phyloP scores from a whole-genome alignment of 2,888 invertebrate genomes.

The Monoplex corrugatus region DNA sequence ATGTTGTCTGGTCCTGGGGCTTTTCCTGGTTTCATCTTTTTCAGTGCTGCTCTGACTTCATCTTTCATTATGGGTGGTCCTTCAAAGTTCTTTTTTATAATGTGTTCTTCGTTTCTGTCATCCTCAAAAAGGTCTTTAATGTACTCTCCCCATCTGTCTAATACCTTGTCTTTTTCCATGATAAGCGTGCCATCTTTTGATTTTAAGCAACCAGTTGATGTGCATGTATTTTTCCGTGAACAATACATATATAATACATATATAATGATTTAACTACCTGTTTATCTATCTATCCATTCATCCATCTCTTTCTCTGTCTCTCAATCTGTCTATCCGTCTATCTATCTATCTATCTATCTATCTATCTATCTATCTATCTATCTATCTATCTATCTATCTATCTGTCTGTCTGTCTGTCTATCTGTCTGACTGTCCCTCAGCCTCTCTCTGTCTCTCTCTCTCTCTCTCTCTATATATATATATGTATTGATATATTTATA shows the following conservation, averaged over 20 bases:
- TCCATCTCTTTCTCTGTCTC: background rate
- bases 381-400: background rate
- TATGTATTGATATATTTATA: background rate
- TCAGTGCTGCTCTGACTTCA: too few species aligned
- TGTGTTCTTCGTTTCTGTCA: too few species aligned
- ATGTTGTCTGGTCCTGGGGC: too few species aligned
- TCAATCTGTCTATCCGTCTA: background rate
- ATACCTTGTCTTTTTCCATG: background rate
- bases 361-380: background rate
- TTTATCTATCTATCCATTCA: background rate
- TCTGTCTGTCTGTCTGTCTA: background rate
- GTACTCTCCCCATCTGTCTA: background rate
- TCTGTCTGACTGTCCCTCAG: background rate
- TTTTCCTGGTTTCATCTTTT: too few species aligned
- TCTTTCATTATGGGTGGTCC: too few species aligned
- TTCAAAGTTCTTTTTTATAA: too few species aligned
- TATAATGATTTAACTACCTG: background rate
- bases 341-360: background rate
- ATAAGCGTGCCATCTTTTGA: too few species aligned
- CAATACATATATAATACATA: too few species aligned
- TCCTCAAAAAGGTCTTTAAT: too few species aligned
- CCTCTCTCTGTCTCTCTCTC: background rate
- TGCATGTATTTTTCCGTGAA: too few species aligned
- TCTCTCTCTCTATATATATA: background rate
- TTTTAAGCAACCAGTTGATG: too few species aligned